phyloP scores from a whole-genome alignment of 2,797 vertebrate genomes.

The Pampus argenteus region DNA sequence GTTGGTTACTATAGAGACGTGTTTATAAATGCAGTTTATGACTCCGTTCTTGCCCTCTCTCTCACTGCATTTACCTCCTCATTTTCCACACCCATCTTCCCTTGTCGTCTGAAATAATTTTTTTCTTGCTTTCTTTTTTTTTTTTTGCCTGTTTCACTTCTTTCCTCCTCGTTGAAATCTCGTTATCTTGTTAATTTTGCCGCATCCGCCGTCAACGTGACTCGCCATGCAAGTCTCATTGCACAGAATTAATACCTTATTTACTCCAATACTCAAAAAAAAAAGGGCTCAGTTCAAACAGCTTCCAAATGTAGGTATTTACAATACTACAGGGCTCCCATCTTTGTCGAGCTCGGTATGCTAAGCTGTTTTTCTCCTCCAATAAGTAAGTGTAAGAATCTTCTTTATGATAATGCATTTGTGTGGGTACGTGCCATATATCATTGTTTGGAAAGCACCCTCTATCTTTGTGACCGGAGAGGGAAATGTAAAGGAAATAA shows the following conservation, averaged over 20 bases:
- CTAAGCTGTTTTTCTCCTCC: slow-evolving; percentile 36
- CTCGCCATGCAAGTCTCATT: slow-evolving; percentile 58
- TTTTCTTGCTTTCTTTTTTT: slow-evolving; percentile 18
- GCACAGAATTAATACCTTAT: slow-evolving; percentile 70
- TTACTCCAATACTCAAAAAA: slow-evolving; percentile 55
- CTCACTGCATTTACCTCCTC: slow-evolving; percentile 65
- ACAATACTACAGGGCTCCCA: slow-evolving; percentile 50
- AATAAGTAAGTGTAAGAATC: slow-evolving; percentile 53
- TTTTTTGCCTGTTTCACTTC: slow-evolving; percentile 33
- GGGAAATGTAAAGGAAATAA: slow-evolving; percentile 71
- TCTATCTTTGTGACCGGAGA: slow-evolving; percentile 55
- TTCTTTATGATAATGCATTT: slow-evolving; percentile 71
- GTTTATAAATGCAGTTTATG: slow-evolving; percentile 85
- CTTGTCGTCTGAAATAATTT: slow-evolving; percentile 43
- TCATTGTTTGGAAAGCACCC: slow-evolving; percentile 58
- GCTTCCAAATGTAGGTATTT: slow-evolving; percentile 58
- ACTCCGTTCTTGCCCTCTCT: slow-evolving; percentile 78
- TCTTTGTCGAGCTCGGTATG: slow-evolving; percentile 41
- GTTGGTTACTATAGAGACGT: slow-evolving; percentile 86
- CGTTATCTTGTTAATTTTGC: slow-evolving; percentile 75
- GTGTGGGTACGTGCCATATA: slow-evolving; percentile 62
- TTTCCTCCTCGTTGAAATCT: slow-evolving; percentile 65
- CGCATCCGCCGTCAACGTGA: slow-evolving; percentile 49
- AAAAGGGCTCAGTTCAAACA: slow-evolving; percentile 59
- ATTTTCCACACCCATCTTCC: slow-evolving; percentile 60